Percentiles rank a stretch among this genome's conserved stretches.
These are phyloP conservation scores for Sphaeramia orbicularis DNA, from an alignment of 2,797 vertebrate genomes.

Conservation along the genomic window DNA sequence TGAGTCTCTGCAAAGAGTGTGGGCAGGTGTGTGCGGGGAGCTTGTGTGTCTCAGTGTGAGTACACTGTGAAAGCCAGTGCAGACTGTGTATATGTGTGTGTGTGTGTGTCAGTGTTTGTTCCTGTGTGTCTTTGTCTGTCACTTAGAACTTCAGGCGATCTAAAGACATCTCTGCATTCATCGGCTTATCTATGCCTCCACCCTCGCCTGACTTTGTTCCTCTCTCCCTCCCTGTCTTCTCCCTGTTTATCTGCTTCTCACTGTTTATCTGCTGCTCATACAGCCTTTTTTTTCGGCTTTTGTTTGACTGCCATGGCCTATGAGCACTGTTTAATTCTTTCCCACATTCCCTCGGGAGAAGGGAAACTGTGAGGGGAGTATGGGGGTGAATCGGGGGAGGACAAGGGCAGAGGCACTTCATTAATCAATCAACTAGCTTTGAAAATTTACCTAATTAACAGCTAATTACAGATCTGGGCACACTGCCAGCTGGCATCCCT, in stretches of 20 bases:
- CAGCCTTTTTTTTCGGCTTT: slow-evolving; percentile 51
- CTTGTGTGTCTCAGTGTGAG: slow-evolving; percentile 52
- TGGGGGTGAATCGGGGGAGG: slow-evolving; percentile 32
- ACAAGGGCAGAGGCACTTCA: slow-evolving; percentile 81
- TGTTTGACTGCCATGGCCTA: slow-evolving; percentile 71
- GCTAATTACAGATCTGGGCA: slow-evolving; percentile 81
- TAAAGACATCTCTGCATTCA: slow-evolving; percentile 52
- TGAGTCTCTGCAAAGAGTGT: slow-evolving; percentile 65
- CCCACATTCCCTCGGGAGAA: slow-evolving; percentile 46
- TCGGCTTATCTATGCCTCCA: slow-evolving; percentile 43
- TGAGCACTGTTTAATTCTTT: slow-evolving; percentile 77
- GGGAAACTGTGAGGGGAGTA: slow-evolving; percentile 18
- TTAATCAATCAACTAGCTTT: slow-evolving; percentile 87
- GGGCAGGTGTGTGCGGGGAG: slow-evolving; percentile 57
- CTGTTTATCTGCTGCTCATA: slow-evolving; percentile 32
- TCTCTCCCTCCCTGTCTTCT: slow-evolving; percentile 21
- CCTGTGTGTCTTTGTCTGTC: slow-evolving; percentile 60
- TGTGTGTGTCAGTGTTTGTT: not conserved
- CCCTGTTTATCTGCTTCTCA: slow-evolving; percentile 28
- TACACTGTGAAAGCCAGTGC: slow-evolving; percentile 51
- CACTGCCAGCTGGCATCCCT: slow-evolving; percentile 73
- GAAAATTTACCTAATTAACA: slow-evolving; percentile 83
- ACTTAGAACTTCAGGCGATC: slow-evolving; percentile 52
- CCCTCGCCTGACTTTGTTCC: slow-evolving; percentile 35
- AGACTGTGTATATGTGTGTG: slow-evolving; percentile 17